Conservation (phyloP, 2,797 vertebrate genomes). For the Acanthurus tractus region DNA sequence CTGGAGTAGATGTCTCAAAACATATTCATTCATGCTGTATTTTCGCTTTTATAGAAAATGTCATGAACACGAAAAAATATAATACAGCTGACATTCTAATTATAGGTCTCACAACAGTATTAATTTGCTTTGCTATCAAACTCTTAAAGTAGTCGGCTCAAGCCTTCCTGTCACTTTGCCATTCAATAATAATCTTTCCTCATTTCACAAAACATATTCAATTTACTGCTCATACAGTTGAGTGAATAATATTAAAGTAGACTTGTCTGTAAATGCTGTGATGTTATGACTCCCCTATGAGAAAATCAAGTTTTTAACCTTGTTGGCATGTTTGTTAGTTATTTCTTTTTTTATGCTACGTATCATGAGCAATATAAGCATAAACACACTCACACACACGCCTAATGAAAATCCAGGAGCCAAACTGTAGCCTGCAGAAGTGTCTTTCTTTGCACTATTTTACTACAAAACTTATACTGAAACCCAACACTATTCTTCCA, state of each 20-base stretch:
- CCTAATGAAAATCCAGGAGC: no score
- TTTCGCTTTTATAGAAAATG: not conserved
- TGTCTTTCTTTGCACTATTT: no score
- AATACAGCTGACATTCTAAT: constrained; percentile 20
- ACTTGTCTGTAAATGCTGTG: constrained; percentile 18
- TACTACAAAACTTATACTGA: no score
- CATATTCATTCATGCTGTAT: constrained; percentile 4
- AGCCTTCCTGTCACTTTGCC: not conserved
- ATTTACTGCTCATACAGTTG: constrained; percentile 4
- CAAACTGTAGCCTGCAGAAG: no score
- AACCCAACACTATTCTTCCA: no score
- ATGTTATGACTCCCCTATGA: no score
- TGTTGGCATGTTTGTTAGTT: no score
- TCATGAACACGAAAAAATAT: constrained; percentile 2
- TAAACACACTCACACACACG: no score
- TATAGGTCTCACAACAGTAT: not conserved
- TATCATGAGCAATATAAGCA: no score
- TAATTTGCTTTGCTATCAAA: constrained; percentile 11
- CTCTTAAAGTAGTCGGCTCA: constrained; percentile 8
- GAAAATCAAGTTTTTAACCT: no score
- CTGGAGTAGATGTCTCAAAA: constrained; percentile 11
- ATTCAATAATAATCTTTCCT: constrained; percentile 11
- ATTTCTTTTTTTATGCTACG: no score
- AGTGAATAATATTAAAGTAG: not conserved
- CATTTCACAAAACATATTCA: not conserved